Evolutionary conservation across 1,140 invertebrate species (phyloP).

Genomic region (Drosophila pseudoananassae): DNA sequence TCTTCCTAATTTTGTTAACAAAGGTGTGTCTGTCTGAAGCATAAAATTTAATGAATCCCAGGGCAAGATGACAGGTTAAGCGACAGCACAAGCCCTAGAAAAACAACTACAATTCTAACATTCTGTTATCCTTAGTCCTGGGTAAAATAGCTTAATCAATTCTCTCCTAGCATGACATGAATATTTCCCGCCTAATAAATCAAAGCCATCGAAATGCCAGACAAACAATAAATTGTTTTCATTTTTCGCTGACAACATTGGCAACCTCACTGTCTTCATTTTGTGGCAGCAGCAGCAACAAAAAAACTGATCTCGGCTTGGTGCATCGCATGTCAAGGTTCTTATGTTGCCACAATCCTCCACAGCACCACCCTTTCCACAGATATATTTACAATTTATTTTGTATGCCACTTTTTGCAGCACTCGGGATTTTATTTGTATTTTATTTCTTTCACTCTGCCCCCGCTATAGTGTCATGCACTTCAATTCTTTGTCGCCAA

Average conservation of each 20-base stretch:
- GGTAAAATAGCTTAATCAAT: conserved; percentile 14
- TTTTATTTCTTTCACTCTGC: conserved; percentile 45
- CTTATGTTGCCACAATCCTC: conserved; percentile 17
- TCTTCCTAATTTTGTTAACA: not conserved
- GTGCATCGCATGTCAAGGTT: conserved; percentile 66
- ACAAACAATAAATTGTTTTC: conserved; percentile 28
- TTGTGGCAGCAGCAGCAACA: conserved; percentile 15
- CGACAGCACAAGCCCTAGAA: not conserved
- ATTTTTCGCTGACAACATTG: conserved; percentile 37
- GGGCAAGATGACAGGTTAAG: not conserved
- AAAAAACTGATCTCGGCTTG: conserved; percentile 9
- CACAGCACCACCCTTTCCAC: not conserved
- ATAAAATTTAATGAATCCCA: conserved; percentile 24
- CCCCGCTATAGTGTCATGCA: conserved; percentile 70
- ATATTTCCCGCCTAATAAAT: conserved; percentile 35
- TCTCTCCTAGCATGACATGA: conserved; percentile 2
- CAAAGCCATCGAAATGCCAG: conserved; percentile 28
- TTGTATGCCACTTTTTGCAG: conserved; percentile 54
- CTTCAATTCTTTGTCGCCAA: conserved; percentile 66
- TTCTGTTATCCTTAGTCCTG: not conserved
- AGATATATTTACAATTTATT: conserved; percentile 53
- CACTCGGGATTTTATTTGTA: conserved; percentile 44
- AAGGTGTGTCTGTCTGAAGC: conserved; percentile 8
- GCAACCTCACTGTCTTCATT: conserved; percentile 41
- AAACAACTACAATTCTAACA: not conserved